Evolutionary conservation across 2,888 invertebrate species (phyloP), one percentile per base, ranked within the genome.

Genomic region (Schrankia costaestrigalis): DNA sequence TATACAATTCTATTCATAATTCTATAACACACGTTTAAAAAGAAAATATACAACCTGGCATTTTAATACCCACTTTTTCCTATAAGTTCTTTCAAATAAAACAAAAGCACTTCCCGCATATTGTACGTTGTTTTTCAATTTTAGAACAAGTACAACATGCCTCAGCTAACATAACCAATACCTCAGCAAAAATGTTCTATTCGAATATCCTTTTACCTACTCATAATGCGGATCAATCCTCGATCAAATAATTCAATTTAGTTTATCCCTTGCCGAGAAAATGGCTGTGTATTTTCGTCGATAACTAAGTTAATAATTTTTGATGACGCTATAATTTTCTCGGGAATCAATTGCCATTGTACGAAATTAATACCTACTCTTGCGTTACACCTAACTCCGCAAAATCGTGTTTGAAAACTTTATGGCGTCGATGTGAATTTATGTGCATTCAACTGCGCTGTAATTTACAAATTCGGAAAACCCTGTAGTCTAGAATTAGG

Each of bases 241-340:
- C 64, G 60, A 73, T 68, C 71, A 68, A 67, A 70, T 77, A 76
- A 79, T 78, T 75, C 71, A 77, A 78, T 77, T 77, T 72, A 54
- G 65, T 63, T 74, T 70, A 79, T 72, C 77, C 78, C 63, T 71
- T 68, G 50, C 68, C 56, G 62, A 63, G 71, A 72, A 78, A 78
- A 78, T 72, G 64, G 63, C 62, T 60, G 63, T 66, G 64, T 71
- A 71, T 76, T 71, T 69, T 67, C 63, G 49, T 47, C 57, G 68
- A 76, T 77, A 71, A 73, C 63, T 67, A 64, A 71, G 76, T 77
- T 76, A 72, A 71, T 74, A 74, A 76, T 73, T 74, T 71, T 55
- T 56, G 70, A 70, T 72, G 69, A 68, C 62, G 63, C 52, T 44
- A 66, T 72, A 67, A 77, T 66, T 69, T 62, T 61, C 58, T 60